Conservation (phyloP, 2,888 invertebrate genomes). For the Pachliopta kotzebuea region DNA sequence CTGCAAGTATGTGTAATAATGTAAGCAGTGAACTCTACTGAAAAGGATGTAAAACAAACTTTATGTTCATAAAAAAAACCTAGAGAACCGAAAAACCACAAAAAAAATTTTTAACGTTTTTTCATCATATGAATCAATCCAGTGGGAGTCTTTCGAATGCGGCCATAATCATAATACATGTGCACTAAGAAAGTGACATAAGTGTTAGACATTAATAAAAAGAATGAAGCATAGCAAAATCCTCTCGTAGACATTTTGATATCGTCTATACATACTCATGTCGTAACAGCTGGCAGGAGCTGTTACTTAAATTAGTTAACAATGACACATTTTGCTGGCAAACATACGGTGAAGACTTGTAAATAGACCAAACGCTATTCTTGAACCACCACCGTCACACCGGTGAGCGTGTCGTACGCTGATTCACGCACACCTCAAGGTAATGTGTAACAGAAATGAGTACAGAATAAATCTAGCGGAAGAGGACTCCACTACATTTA, state of each 20-base stretch:
- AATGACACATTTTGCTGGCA: conserved; percentile 81
- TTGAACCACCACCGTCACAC: conserved; percentile 71
- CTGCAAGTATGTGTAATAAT: too few species aligned
- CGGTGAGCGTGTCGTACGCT: conserved; percentile 70
- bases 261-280: conserved; percentile 41
- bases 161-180: too few species aligned
- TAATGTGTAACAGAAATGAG: conserved; percentile 48
- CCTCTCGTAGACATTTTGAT: conserved; percentile 47
- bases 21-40: too few species aligned
- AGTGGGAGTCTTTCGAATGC: too few species aligned
- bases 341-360: conserved; percentile 75
- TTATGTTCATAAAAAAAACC: too few species aligned
- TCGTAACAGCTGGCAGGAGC: conserved; percentile 76
- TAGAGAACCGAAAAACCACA: too few species aligned
- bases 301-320: conserved; percentile 80
- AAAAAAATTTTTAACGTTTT: too few species aligned
- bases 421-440: conserved; percentile 77
- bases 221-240: conserved; percentile 32
- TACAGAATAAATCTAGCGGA: conserved; percentile 24
- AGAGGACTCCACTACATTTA: neutral
- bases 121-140: too few species aligned
- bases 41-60: too few species aligned
- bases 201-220: conserved; percentile 18
- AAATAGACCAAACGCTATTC: conserved; percentile 78
- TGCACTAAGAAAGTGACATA: conserved; percentile 1